Percentiles rank a stretch among this genome's conserved stretches.
These are phyloP conservation scores for Cynopterus sphinx DNA, from an alignment of 2,797 vertebrate species.

Conservation along the genomic window DNA sequence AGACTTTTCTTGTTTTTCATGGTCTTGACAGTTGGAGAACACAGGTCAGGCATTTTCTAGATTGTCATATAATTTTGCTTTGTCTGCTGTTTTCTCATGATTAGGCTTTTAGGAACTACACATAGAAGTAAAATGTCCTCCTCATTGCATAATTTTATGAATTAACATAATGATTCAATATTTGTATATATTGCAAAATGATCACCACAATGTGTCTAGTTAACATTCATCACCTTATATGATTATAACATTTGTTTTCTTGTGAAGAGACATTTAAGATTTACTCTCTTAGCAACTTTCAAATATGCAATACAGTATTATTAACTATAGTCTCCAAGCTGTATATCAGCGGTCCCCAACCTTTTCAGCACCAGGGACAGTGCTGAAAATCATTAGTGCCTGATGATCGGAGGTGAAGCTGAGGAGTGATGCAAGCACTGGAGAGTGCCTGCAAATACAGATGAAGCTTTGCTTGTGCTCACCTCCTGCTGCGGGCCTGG, in stretches of 20 bases:
- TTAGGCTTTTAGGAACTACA: not conserved
- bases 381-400: too few species aligned
- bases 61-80: not conserved
- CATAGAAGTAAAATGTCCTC: not conserved
- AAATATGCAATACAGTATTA: not conserved
- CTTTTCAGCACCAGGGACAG: too few species aligned
- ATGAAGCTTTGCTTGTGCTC: too few species aligned
- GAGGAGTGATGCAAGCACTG: too few species aligned
- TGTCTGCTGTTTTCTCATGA: too few species aligned
- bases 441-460: too few species aligned
- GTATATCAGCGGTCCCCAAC: not conserved
- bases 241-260: not conserved
- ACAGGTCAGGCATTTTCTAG: not conserved
- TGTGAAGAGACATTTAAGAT: not conserved
- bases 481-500: too few species aligned
- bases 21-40: not conserved
- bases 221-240: not conserved
- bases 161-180: too few species aligned
- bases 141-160: not conserved
- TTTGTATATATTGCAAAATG: not conserved
- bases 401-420: too few species aligned
- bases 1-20: not conserved
- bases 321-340: not conserved
- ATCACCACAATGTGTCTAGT: not conserved
- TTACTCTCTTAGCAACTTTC: not conserved